Base-by-base conservation (phyloP, 2,113 vertebrate genomes). In the Zosterops borbonicus region DNA sequence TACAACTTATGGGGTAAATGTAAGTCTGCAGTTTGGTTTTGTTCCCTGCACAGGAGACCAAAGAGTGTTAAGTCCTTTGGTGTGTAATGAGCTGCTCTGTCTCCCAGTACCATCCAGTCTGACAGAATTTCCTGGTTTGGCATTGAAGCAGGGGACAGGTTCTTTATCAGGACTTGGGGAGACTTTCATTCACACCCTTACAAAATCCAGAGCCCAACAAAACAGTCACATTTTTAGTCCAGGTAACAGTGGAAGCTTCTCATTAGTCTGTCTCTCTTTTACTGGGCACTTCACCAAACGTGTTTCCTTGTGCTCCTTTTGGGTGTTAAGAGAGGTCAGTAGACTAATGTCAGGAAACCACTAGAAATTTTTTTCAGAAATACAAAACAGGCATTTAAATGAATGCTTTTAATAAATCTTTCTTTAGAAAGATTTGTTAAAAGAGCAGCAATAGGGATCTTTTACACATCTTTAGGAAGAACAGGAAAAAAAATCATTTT, bases 181-280 rank as follows among this genome's bases (percentile, higher is more conserved):
- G 37, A 47, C 93, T 87, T 95, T 94, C 86, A 18, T 96, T 84
- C 97, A 96, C 67, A 91, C 65, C 37, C 93, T 85, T 80, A 79
- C 88, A 91, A 98, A 98, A 89, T 78, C 93, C 85, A 98, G 97
- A 94, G 70, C 89, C 24, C 84, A 80, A 71, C 98, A 97, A 76
- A 95, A 90, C 63, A 91, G 92, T 67, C 95, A 90, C 71, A 97
- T 97, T 75, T 90, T 95, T 25, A 95, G 93, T 76, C 87, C 94
- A 95, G 95, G 97, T 93, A 97, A 95, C 86, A 59, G 71, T 65
- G 92, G 58, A 49, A 70, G 46, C 21, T 29, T 42, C 6, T 75
- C 18, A 10, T 55, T 55, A 13, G 69, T 39, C 3, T 55, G 18
- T 29, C 22, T 46, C 10, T 50, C 23, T 24, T 65, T 62, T 39